phyloP scores from a whole-genome alignment of 2,113 vertebrate species.

The Neomonachus schauinslandi region DNA sequence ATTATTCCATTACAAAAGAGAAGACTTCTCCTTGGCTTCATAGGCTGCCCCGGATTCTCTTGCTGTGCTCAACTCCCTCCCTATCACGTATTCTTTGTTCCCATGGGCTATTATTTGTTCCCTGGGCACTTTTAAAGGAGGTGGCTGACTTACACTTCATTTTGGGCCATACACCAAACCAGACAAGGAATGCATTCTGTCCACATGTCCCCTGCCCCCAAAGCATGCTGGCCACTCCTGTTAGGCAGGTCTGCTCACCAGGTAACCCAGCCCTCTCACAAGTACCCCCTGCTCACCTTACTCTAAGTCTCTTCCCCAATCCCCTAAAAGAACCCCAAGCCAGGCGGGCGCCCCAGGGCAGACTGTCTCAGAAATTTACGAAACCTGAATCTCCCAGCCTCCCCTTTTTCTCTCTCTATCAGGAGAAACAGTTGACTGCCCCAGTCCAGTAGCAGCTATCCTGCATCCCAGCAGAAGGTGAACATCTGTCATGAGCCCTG shows the following conservation, averaged over 20 bases:
- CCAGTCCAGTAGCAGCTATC: conserved; percentile 77
- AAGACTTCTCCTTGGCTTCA: background rate
- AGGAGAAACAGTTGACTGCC: conserved; percentile 60
- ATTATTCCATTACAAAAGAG: background rate
- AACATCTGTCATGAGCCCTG: conserved; percentile 46
- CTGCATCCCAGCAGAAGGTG: conserved; percentile 64
- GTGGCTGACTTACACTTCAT: background rate
- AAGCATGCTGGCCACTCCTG: background rate
- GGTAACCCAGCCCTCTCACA: background rate
- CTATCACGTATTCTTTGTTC: background rate
- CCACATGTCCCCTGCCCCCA: background rate
- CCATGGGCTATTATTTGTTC: background rate
- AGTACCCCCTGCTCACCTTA: background rate
- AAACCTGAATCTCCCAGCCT: conserved; percentile 46
- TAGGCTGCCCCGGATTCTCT: background rate
- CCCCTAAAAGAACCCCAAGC: background rate
- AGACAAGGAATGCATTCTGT: background rate
- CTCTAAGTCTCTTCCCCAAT: background rate
- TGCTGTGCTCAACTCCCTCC: background rate
- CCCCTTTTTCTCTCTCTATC: conserved; percentile 52
- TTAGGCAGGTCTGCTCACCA: background rate
- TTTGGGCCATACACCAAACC: background rate
- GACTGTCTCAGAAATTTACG: background rate
- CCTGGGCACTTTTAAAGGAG: background rate
- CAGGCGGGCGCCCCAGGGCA: background rate